Base-by-base conservation (phyloP, 2,797 vertebrate genomes). In the Myotis findleyi region DNA sequence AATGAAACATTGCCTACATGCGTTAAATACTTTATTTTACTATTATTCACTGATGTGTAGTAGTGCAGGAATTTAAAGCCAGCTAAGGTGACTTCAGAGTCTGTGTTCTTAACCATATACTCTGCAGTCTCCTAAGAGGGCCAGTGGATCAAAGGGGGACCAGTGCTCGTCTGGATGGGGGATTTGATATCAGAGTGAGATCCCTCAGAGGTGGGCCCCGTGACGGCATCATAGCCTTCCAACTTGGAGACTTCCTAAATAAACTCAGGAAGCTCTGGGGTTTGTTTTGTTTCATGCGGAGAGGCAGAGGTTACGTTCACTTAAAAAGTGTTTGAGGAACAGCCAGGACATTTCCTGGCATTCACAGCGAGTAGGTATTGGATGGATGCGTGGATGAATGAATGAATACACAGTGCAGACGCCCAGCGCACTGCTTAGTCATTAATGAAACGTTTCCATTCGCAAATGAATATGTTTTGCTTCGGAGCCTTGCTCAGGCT, bases 401-500 rank as follows among this genome's bases (percentile, higher is more conserved):
- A 73, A 38, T 30, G 77, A 72, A 55, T 7, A 59, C 73, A 21
- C 3, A 20, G 53, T 33, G 59, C 2, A 4, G 53, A 38, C 41
- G 44, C 33, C 57, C 36, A 53, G 71, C 20, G 38, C 57, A 16
- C 66, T 25, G 12, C 30, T 81, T 87, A 87, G 95, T 81, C 62
- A 64, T 57, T 92, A 81, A 81, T 76, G 64, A 64, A 57, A n/a
- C 27, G 6, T 79, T 94, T 79, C 59, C 64, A 12, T 68, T 90
- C 85, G 83, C 64, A 41, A 86, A 81, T 51, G 68, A 83, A 41
- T 73, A 33, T 62, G 82, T 77, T 87, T 93, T 62, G 85, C 94
- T 91, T 93, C 59, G 71, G 69, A 96, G 13, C 30, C 33, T 79
- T 33, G 41, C 68, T 88, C 36, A 83, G 71, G 64, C 38, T 83